Conservation (phyloP, 2,797 vertebrate genomes). For the Mus caroli region DNA sequence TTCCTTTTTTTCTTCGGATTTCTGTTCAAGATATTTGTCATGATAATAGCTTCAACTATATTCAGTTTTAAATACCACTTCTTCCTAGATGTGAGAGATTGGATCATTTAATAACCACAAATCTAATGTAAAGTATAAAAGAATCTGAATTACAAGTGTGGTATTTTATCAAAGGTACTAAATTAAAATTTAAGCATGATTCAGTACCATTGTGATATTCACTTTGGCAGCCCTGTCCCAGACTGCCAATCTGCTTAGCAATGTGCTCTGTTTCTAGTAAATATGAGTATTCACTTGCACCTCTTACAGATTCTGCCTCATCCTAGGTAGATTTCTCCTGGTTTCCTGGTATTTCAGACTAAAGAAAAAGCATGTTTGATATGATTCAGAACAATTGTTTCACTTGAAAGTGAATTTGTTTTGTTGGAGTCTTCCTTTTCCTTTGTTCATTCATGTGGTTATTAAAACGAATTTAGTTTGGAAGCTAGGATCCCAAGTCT, state of each 20-base stretch:
- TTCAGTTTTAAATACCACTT: conserved; percentile 34
- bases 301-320: not conserved
- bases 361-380: not conserved
- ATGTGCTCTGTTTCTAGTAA: not conserved
- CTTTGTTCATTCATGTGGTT: not conserved
- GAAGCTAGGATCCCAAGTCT: not conserved
- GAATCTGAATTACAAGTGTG: not conserved
- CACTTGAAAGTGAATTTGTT: not conserved
- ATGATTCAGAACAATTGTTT: not conserved
- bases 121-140: not conserved
- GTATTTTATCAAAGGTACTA: conserved; percentile 7
- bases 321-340: not conserved
- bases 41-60: not conserved
- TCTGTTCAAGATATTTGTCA: not conserved
- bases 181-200: not conserved
- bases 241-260: not conserved
- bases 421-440: not conserved
- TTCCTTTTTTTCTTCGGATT: not conserved
- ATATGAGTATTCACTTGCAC: not conserved
- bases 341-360: not conserved
- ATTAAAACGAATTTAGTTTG: conserved; percentile 43
- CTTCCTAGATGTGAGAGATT: not conserved
- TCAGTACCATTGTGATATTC: not conserved
- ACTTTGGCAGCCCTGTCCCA: not conserved
- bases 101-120: not conserved